A percentile compares a stretch with the other conserved stretches of the same genome.
Evolutionary conservation across 2,888 invertebrate genomes (phyloP).

Genomic region (Drymonia ruficornis): DNA sequence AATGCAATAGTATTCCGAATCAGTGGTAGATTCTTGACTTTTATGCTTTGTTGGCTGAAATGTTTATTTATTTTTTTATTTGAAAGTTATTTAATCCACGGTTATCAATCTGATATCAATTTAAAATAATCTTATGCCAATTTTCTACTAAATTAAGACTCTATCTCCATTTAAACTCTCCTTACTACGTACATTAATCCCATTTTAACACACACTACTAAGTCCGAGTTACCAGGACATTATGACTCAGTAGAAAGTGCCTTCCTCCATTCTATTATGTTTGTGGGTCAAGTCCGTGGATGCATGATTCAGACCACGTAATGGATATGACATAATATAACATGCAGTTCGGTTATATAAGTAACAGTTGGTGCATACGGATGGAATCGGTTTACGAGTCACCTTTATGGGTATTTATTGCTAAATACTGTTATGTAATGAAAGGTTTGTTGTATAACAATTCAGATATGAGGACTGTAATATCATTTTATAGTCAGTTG

Average conservation of each 20-base stretch:
- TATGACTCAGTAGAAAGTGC: slow-evolving; percentile 41
- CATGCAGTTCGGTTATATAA: background rate
- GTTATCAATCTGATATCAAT: too few species aligned
- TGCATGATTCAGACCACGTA: slow-evolving; percentile 31
- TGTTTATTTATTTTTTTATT: too few species aligned
- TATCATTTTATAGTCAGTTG: background rate
- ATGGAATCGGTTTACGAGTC: background rate
- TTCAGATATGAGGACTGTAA: background rate
- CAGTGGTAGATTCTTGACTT: too few species aligned
- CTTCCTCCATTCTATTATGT: slow-evolving; percentile 20
- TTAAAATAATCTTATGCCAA: too few species aligned
- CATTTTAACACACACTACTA: background rate
- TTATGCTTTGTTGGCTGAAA: too few species aligned
- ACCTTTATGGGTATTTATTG: background rate
- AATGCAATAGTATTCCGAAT: too few species aligned
- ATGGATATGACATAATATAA: slow-evolving; percentile 37
- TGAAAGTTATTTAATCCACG: too few species aligned
- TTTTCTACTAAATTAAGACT: too few species aligned
- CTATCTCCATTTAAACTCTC: too few species aligned
- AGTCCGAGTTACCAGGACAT: slow-evolving; percentile 2
- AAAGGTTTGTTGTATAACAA: background rate
- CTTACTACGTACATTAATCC: too few species aligned
- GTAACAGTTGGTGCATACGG: background rate
- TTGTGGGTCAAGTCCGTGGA: slow-evolving; percentile 50
- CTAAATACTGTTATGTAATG: background rate